These are phyloP conservation scores for Wiebesia pumilae DNA, from an alignment of 1,140 invertebrate genomes.

Conservation along the genomic window DNA sequence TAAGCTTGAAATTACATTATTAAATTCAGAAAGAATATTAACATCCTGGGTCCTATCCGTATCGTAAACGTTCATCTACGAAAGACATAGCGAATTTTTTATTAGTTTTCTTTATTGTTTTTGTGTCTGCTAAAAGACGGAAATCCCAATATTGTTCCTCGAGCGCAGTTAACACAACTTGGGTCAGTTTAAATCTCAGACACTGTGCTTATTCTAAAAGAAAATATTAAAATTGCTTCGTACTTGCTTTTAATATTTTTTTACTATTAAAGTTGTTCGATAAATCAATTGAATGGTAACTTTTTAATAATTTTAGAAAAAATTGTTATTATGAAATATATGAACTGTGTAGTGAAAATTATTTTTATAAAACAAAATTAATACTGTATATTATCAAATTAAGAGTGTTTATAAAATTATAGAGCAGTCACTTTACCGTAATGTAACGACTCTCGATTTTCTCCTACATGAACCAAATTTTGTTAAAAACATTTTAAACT, in stretches of 20 bases:
- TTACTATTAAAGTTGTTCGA: neutral
- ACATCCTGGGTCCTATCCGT: too few relatives aligned
- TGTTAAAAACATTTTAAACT: too few relatives aligned
- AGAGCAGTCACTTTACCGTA: neutral
- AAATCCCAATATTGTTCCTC: neutral
- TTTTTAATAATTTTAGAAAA: neutral
- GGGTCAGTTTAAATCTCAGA: neutral
- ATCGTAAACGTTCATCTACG: neutral
- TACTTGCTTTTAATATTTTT: slow-evolving; percentile 8
- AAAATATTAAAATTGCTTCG: neutral
- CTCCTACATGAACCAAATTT: neutral
- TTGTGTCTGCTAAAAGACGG: neutral
- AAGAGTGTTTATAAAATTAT: neutral
- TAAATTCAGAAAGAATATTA: too few relatives aligned
- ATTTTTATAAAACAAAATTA: slow-evolving; percentile 17
- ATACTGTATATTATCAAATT: neutral
- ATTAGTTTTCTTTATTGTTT: neutral
- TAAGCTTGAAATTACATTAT: too few relatives aligned
- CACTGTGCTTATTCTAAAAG: neutral
- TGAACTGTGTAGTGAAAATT: neutral
- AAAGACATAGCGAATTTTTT: neutral
- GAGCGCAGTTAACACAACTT: neutral
- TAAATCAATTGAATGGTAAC: too few relatives aligned
- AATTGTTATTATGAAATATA: neutral
- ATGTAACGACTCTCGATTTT: neutral